Conservation (phyloP, 2,113 vertebrate species). For the Eleginops maclovinus region DNA sequence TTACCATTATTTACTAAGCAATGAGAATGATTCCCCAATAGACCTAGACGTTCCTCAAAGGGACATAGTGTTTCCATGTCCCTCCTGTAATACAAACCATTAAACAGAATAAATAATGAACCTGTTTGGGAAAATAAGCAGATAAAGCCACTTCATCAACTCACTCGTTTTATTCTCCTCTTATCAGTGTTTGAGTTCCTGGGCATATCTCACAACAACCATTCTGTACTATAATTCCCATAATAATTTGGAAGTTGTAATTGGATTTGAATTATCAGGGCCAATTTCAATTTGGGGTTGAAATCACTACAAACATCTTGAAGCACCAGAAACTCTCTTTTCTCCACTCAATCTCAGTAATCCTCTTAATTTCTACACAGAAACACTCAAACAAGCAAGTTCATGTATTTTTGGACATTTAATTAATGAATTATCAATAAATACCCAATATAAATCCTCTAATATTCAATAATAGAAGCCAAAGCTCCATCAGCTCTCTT, state of each 20-base stretch:
- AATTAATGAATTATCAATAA: not conserved
- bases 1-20: not conserved
- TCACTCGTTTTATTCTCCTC: too few relatives aligned
- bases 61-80: not conserved
- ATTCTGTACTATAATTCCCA: not conserved
- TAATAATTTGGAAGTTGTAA: not conserved
- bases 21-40: not conserved
- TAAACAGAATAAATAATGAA: not conserved
- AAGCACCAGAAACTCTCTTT: not conserved
- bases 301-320: conserved; percentile 1
- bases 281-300: not conserved
- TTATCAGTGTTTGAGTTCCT: not conserved
- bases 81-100: not conserved
- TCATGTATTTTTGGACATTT: not conserved
- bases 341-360: not conserved
- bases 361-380: not conserved
- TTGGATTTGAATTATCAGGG: not conserved
- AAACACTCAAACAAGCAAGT: not conserved
- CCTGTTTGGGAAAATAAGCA: too few relatives aligned
- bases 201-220: not conserved
- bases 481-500: not conserved
- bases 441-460: not conserved
- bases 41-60: not conserved
- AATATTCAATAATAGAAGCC: not conserved
- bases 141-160: not conserved